Evolutionary conservation across 2,888 invertebrate species (phyloP).

Genomic region (Drosophila neonasuta): DNA sequence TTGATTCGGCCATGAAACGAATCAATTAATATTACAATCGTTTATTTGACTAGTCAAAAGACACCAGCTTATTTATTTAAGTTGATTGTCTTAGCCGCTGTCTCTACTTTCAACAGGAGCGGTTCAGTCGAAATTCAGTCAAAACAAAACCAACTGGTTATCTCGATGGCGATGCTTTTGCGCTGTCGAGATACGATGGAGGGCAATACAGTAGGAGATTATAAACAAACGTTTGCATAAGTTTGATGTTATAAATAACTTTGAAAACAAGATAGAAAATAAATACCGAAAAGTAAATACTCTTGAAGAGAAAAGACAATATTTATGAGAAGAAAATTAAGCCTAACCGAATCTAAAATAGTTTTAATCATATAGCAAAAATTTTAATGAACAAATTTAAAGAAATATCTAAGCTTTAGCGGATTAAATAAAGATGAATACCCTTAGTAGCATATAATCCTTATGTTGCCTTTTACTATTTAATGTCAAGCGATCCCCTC

Average conservation of each 20-base stretch:
- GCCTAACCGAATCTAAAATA: no score
- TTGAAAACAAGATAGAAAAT: neutral
- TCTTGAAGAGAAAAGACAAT: neutral
- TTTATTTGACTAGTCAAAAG: slow-evolving; percentile 34
- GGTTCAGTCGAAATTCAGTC: slow-evolving; percentile 7
- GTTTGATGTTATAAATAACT: neutral
- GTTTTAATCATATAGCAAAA: no score
- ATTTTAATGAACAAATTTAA: no score
- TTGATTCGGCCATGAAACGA: slow-evolving; percentile 33
- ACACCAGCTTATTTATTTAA: slow-evolving; percentile 9
- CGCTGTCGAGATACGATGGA: neutral
- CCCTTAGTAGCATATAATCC: no score
- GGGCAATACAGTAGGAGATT: slow-evolving; percentile 1
- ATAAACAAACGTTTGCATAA: neutral
- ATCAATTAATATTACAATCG: slow-evolving; percentile 57
- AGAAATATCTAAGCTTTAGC: no score
- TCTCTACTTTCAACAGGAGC: slow-evolving; percentile 6
- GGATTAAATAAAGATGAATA: no score
- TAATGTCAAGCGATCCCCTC: neutral
- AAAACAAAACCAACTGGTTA: slow-evolving; percentile 1
- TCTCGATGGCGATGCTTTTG: neutral
- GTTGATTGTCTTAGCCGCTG: slow-evolving; percentile 17
- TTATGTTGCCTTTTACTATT: neutral
- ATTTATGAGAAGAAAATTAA: no score
- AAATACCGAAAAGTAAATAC: neutral